Conservation (phyloP, 2,888 invertebrate genomes). For the Dendrolimus houi region DNA sequence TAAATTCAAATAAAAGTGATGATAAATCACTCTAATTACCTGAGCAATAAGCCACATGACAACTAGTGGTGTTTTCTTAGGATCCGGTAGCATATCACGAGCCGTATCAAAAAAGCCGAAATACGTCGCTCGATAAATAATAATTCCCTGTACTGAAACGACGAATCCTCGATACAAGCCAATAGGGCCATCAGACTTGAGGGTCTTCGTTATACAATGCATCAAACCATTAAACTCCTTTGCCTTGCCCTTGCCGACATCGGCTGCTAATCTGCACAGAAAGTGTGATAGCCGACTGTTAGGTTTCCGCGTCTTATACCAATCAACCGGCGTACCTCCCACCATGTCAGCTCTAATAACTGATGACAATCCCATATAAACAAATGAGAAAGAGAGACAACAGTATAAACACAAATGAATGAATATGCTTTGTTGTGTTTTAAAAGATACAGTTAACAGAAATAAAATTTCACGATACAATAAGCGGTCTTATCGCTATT, state of each 20-base stretch:
- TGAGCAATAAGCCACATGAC: conserved; percentile 95
- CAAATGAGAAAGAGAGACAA: no score
- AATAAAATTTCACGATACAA: no score
- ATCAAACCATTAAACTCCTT: conserved; percentile 83
- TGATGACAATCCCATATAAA: no score
- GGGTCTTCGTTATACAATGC: conserved; percentile 89
- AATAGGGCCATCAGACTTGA: conserved; percentile 86
- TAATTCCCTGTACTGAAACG: conserved; percentile 96
- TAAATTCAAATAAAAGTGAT: no score
- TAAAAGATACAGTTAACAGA: no score
- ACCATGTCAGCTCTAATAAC: no score
- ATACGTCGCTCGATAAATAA: conserved; percentile 96
- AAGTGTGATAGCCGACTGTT: no score
- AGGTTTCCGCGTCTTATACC: no score
- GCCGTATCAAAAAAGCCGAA: conserved; percentile 97
- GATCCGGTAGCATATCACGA: conserved; percentile 91
- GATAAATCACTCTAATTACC: conserved; percentile 22
- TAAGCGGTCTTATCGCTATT: no score
- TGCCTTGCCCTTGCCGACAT: conserved; percentile 87
- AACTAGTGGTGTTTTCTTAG: conserved; percentile 91
- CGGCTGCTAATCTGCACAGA: conserved; percentile 75
- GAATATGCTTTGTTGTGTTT: no score
- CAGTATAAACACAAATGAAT: no score
- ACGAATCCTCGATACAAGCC: conserved; percentile 95
- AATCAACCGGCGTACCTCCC: no score